Conservation (phyloP, 2,888 invertebrate species). For the Eulithis prunata region DNA sequence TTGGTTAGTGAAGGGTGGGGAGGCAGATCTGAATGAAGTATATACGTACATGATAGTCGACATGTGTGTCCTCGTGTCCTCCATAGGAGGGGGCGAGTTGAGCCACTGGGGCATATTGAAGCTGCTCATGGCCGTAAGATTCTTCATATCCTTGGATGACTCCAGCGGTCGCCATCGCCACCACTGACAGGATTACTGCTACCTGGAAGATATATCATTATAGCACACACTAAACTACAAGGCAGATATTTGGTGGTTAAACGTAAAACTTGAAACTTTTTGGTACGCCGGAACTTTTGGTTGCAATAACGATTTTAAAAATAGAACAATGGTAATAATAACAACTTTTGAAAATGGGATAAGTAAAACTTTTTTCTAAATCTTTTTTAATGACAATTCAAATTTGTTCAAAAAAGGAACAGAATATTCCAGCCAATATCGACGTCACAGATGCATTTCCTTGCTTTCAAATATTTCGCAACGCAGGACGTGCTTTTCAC, state of each 20-base stretch:
- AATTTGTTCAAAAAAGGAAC: neutral
- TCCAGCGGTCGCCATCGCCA: slow-evolving; percentile 74
- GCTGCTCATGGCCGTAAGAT: slow-evolving; percentile 73
- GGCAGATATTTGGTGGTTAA: no score
- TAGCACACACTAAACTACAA: neutral
- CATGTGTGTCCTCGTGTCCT: slow-evolving; percentile 73
- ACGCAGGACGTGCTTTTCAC: slow-evolving; percentile 60
- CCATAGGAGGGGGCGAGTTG: slow-evolving; percentile 56
- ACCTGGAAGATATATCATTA: slow-evolving; percentile 52
- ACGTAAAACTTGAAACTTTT: no score
- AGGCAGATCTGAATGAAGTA: no score
- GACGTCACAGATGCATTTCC: neutral
- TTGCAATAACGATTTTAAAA: no score
- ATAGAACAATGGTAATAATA: no score
- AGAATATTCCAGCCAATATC: neutral
- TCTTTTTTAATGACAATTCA: no score
- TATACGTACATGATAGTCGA: slow-evolving; percentile 76
- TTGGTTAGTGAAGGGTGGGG: no score
- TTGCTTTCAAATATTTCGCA: neutral
- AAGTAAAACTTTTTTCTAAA: no score
- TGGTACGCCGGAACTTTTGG: no score
- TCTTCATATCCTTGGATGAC: slow-evolving; percentile 71
- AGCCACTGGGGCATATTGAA: slow-evolving; percentile 65
- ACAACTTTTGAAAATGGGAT: no score
- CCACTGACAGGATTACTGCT: slow-evolving; percentile 72